Evolutionary conservation across 1,140 invertebrate genomes (phyloP).

Genomic region (Drosophila malerkotliana): DNA sequence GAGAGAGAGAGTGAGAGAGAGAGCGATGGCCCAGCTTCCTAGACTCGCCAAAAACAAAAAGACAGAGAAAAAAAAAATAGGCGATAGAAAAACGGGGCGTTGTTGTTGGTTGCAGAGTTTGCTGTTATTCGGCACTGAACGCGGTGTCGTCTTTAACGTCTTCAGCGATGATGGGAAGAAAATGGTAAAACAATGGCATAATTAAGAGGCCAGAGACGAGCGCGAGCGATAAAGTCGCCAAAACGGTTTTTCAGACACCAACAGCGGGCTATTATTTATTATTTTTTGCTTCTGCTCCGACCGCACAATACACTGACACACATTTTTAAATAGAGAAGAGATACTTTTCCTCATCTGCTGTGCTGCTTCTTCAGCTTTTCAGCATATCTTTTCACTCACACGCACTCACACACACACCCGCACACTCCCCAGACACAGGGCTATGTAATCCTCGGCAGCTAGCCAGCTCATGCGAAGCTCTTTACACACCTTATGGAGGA

Average conservation of each 20-base stretch:
- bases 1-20: slow-evolving; percentile 27
- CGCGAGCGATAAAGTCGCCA: slow-evolving; percentile 45
- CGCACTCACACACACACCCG: slow-evolving; percentile 37
- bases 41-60: slow-evolving; percentile 7
- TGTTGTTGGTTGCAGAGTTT: slow-evolving; percentile 52
- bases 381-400: slow-evolving; percentile 74
- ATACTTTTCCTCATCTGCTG: slow-evolving; percentile 61
- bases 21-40: slow-evolving; percentile 30
- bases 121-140: slow-evolving; percentile 72
- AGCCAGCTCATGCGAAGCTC: slow-evolving; percentile 15
- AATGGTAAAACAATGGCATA: slow-evolving; percentile 67
- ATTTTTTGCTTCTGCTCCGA: slow-evolving; percentile 47
- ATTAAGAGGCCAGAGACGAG: slow-evolving; percentile 38
- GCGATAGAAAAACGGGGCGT: slow-evolving; percentile 37
- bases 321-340: slow-evolving; percentile 81
- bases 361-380: slow-evolving; percentile 58
- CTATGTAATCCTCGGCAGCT: slow-evolving; percentile 11
- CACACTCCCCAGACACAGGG: slow-evolving; percentile 10
- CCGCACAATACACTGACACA: slow-evolving; percentile 78
- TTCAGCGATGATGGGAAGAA: slow-evolving; percentile 67
- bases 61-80: slow-evolving; percentile 10
- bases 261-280: slow-evolving; percentile 75
- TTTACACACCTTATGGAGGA: slow-evolving; percentile 65
- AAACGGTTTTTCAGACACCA: slow-evolving; percentile 54
- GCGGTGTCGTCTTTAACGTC: slow-evolving; percentile 22